phyloP scores from a whole-genome alignment of 2,113 vertebrate species.

The Myocastor coypus region DNA sequence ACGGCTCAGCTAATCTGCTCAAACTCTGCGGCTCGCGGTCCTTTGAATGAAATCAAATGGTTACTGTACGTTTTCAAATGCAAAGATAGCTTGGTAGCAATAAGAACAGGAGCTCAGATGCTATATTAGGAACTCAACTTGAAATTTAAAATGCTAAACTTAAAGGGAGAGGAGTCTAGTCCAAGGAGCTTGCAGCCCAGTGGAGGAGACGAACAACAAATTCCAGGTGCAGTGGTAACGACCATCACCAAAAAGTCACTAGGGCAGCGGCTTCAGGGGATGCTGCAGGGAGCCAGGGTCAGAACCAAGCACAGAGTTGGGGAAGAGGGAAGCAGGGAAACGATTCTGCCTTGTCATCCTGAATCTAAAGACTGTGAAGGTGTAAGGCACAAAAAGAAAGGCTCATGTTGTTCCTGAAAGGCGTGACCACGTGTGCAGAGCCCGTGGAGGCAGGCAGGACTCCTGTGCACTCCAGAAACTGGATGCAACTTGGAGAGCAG shows the following conservation, averaged over 20 bases:
- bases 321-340: not conserved
- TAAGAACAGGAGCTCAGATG: not conserved
- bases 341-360: not conserved
- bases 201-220: not conserved
- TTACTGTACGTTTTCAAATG: not conserved
- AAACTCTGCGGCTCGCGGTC: not conserved
- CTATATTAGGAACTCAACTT: not conserved
- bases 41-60: not conserved
- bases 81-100: not conserved
- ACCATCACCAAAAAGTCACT: not conserved
- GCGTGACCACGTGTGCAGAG: not conserved
- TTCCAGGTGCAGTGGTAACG: not conserved
- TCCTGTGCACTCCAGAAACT: not conserved
- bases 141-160: constrained; percentile 12
- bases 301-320: not conserved
- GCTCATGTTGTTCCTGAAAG: not conserved
- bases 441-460: not conserved
- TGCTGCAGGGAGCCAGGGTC: not conserved
- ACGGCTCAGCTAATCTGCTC: not conserved
- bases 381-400: not conserved
- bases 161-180: not conserved
- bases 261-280: not conserved
- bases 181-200: not conserved
- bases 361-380: not conserved
- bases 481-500: not conserved